Conservation (phyloP, 2,888 invertebrate species). For the Girardia tigrina region DNA sequence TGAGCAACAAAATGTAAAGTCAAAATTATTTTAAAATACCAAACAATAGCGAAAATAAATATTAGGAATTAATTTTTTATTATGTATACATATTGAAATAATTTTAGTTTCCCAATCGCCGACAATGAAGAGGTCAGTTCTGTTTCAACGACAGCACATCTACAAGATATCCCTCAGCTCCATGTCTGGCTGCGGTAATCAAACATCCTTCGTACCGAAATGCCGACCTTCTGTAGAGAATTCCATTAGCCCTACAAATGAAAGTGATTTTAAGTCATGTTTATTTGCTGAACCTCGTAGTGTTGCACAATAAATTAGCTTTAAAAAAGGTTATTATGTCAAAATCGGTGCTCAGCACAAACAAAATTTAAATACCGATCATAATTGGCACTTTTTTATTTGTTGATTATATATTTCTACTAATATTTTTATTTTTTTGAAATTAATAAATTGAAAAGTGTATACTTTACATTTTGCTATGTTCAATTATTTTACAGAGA, state of each 20-base stretch:
- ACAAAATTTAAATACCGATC: background rate
- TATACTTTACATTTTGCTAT: no score
- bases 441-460: no score
- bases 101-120: background rate
- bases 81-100: no score
- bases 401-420: background rate
- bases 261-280: background rate
- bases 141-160: background rate
- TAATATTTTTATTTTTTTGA: background rate
- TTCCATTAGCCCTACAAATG: background rate
- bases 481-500: no score
- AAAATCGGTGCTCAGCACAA: slow-evolving; percentile 13
- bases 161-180: background rate
- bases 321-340: background rate
- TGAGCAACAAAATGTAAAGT: no score
- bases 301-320: background rate
- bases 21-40: no score
- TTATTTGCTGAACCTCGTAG: background rate
- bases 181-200: background rate
- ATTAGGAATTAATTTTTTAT: no score
- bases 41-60: no score
- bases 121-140: background rate
- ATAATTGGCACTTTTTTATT: background rate
- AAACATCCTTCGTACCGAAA: background rate
- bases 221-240: background rate